Evolutionary conservation across 2,797 vertebrate genomes (phyloP).

Genomic region (Alfaro cultratus): DNA sequence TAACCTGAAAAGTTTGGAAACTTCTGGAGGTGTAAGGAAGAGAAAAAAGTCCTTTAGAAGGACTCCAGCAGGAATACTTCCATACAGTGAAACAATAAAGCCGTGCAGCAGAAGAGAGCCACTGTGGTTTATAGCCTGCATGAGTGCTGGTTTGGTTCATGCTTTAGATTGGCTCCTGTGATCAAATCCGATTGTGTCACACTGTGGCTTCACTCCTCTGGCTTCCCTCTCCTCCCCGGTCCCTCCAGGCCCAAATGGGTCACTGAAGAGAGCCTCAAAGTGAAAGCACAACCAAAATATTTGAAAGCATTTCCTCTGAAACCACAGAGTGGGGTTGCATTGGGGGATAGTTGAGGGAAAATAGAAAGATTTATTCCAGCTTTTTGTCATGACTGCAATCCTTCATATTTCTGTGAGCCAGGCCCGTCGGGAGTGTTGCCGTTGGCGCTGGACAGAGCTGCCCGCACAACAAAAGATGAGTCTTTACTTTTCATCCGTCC

Average conservation of each 20-base stretch:
- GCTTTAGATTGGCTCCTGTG: constrained; percentile 50
- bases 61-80: constrained; percentile 5
- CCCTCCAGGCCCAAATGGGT: constrained; percentile 58
- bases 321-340: constrained; percentile 33
- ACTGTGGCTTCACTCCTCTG: constrained; percentile 29
- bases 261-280: constrained; percentile 70
- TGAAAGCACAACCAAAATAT: constrained; percentile 59
- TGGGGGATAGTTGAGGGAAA: constrained; percentile 34
- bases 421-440: constrained; percentile 57
- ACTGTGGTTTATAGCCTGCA: constrained; percentile 30
- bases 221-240: constrained; percentile 35
- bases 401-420: constrained; percentile 56
- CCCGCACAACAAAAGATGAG: constrained; percentile 72
- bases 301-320: constrained; percentile 68
- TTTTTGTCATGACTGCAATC: constrained; percentile 65
- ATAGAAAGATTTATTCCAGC: constrained; percentile 65
- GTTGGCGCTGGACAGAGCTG: constrained; percentile 62
- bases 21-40: constrained; percentile 5
- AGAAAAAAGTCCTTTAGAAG: neutral
- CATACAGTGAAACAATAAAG: constrained; percentile 22
- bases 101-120: constrained; percentile 35
- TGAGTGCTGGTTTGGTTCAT: constrained; percentile 37
- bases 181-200: constrained; percentile 61
- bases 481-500: constrained; percentile 68
- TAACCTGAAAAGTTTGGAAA: constrained; percentile 13